Percentiles rank a stretch among this genome's conserved stretches.
These are phyloP conservation scores for Dolichallabes microphthalmus DNA, from an alignment of 2,113 vertebrate genomes.

Conservation along the genomic window DNA sequence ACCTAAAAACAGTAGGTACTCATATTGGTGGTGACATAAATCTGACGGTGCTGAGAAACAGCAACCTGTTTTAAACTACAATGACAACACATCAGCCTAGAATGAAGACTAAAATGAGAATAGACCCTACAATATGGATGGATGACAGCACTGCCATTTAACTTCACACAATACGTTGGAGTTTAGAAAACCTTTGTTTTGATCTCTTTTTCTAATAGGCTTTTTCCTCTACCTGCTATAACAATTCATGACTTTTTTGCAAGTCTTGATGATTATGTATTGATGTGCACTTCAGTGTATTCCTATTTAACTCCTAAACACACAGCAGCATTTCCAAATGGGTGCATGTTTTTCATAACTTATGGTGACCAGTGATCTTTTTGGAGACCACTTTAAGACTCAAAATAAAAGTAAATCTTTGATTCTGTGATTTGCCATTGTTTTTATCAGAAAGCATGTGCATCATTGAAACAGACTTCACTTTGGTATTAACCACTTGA, in stretches of 20 bases:
- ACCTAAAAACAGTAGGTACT: no score
- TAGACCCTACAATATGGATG: neutral
- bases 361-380: neutral
- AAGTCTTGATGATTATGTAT: conserved; percentile 1
- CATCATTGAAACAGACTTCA: neutral
- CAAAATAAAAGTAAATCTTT: neutral
- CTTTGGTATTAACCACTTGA: conserved; percentile 16
- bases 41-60: no score
- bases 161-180: neutral
- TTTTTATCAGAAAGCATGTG: conserved; percentile 28
- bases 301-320: conserved; percentile 31
- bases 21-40: no score
- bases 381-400: conserved; percentile 20
- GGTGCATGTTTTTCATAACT: neutral
- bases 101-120: no score
- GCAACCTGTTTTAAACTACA: no score
- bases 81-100: no score
- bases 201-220: conserved; percentile 7
- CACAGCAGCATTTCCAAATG: neutral
- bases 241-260: conserved; percentile 31
- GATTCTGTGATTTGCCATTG: conserved; percentile 28
- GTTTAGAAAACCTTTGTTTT: neutral
- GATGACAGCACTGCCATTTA: conserved; percentile 37
- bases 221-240: conserved; percentile 32
- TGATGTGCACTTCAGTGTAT: conserved; percentile 2